A percentile compares a stretch with the other conserved stretches of the same genome.
phyloP scores from a whole-genome alignment of 2,113 vertebrate species.

The Lophius piscatorius region DNA sequence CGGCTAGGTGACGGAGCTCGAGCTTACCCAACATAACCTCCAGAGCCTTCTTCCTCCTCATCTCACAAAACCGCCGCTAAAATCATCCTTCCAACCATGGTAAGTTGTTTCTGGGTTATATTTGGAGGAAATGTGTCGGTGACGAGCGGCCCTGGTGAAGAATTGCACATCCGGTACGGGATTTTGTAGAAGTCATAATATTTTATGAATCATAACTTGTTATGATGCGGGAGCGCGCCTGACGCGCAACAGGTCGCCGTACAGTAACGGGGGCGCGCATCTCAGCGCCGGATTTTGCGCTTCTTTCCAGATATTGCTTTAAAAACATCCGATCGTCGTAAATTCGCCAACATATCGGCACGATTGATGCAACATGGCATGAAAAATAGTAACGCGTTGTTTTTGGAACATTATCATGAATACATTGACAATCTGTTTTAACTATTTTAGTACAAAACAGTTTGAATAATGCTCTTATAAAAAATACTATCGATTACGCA shows the following conservation, averaged over 20 bases:
- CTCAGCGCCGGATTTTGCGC: constrained; percentile 47
- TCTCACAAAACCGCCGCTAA: constrained; percentile 55
- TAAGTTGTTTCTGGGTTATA: constrained; percentile 69
- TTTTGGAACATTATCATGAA: too few species aligned
- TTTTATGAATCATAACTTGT: constrained; percentile 86
- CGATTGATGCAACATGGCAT: constrained; percentile 54
- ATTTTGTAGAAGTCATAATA: constrained; percentile 66
- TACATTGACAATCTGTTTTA: too few species aligned
- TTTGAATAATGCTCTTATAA: too few species aligned
- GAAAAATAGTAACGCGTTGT: constrained; percentile 50
- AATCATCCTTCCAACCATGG: constrained; percentile 70
- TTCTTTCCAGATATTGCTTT: constrained; percentile 38
- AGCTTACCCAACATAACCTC: constrained; percentile 42
- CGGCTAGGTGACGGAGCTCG: constrained; percentile 71
- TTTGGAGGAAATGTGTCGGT: constrained; percentile 26
- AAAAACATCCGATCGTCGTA: constrained; percentile 20
- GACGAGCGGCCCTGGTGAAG: constrained; percentile 54
- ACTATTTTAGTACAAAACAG: constrained; percentile 33
- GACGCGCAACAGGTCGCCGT: constrained; percentile 81
- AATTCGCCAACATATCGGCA: background rate
- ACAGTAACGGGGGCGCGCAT: constrained; percentile 78
- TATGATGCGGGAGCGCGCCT: constrained; percentile 81
- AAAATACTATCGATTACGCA: too few species aligned
- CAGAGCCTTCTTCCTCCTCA: constrained; percentile 36
- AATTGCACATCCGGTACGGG: constrained; percentile 61